Conservation (phyloP, 2,797 vertebrate species). For the Cossypha dichroa region DNA sequence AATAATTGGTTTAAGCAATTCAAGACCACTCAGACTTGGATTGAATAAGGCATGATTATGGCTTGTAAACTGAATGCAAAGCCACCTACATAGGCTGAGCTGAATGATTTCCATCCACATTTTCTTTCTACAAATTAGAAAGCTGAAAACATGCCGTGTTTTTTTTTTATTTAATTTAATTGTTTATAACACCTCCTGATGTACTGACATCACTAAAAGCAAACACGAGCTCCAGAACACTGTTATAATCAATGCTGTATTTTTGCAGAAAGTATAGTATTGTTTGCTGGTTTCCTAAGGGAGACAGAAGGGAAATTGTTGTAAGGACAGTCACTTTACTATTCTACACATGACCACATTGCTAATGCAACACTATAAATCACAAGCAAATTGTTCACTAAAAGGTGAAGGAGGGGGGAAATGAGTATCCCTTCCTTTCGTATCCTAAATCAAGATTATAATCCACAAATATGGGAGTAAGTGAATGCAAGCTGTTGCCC, state of each 20-base stretch:
- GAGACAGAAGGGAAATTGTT: not conserved
- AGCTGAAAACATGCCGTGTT: not conserved
- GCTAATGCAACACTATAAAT: not conserved
- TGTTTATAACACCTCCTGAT: not conserved
- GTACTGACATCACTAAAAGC: not conserved
- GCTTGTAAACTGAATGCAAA: not conserved
- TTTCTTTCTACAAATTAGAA: not conserved
- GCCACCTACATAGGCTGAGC: not conserved
- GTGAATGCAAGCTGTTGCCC: not conserved
- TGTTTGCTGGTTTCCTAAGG: not conserved
- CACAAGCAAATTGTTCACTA: not conserved
- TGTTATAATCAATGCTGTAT: not conserved
- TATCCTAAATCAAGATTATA: not conserved
- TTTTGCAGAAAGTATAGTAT: not conserved
- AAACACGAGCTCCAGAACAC: not conserved
- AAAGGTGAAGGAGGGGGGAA: not conserved
- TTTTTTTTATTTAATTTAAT: not conserved
- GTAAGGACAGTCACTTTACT: not conserved
- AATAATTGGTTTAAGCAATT: conserved; percentile 45
- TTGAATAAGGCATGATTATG: not conserved
- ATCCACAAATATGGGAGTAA: not conserved
- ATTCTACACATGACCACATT: not conserved
- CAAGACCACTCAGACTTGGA: not conserved
- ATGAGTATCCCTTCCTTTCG: not conserved
- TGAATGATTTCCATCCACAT: not conserved